Percentiles rank a stretch among this genome's conserved stretches.
Conservation (phyloP, 2,888 invertebrate genomes). For the Caenorhabditis sinica region DNA sequence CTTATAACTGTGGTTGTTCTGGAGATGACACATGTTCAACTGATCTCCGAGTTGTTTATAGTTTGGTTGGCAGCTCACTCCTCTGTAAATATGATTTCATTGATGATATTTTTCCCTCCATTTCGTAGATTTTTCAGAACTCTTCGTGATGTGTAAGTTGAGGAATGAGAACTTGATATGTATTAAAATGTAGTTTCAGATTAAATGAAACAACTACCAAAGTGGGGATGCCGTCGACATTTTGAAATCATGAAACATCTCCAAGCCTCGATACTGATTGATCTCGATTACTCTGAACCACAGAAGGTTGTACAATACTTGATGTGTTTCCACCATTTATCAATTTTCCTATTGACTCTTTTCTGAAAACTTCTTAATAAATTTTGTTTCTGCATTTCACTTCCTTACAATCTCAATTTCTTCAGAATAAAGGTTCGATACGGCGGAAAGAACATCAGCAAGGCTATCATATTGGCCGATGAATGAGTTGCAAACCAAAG, state of each 20-base stretch:
- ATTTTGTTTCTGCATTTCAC: too few species aligned
- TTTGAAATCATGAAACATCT: too few species aligned
- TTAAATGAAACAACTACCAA: too few species aligned
- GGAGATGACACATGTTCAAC: background rate
- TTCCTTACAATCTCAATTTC: background rate
- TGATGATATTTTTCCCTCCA: constrained; percentile 16
- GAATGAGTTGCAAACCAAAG: background rate
- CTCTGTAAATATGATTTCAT: background rate
- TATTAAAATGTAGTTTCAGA: background rate
- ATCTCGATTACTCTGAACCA: too few species aligned
- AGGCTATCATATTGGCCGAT: background rate
- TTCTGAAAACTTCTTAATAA: background rate
- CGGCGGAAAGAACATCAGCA: constrained; percentile 3
- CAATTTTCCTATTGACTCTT: too few species aligned
- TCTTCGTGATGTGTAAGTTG: background rate
- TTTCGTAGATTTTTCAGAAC: background rate
- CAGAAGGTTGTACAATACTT: background rate
- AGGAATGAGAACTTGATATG: background rate
- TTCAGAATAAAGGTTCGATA: background rate
- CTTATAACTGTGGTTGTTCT: background rate
- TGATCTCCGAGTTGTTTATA: constrained; percentile 4
- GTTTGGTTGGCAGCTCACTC: constrained; percentile 14
- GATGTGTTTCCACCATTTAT: too few species aligned
- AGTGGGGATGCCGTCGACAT: too few species aligned
- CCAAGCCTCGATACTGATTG: too few species aligned